Base-by-base conservation (phyloP, 2,797 vertebrate species). In the Mus spretus region DNA sequence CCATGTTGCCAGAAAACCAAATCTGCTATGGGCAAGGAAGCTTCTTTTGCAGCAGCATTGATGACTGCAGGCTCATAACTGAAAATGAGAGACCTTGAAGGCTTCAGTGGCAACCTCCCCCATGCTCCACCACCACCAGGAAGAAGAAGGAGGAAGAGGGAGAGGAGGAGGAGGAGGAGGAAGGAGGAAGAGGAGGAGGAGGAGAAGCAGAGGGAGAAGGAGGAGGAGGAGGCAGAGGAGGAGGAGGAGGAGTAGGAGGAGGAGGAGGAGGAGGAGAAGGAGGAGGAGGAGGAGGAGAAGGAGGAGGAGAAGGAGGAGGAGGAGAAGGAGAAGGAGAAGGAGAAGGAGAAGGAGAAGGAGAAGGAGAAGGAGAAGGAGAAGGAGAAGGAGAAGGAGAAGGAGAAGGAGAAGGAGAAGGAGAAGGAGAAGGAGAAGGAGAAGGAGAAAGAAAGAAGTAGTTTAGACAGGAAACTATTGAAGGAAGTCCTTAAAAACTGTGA, bases 331-430 rank as follows among this genome's bases (percentile, higher is more conserved):
- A 1, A 65, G 61, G 1, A 28, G 61, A 6, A 31, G 12, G 14
- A 28, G 13, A 65, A 19, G 17, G 1, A 24, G 59, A 20, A 24
- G 59, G 20, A 59, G 59, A 20, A 22, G 20, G 57, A 59, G 57
- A 6, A 59, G 19, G 57, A 7, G 19, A 6, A 59, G 57, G 6
- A 61, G 22, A 15, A 26, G 8, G 19, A 61, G 24, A 9, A 61
- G 24, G 9, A 61, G 5, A 7, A 61, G 8, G 1, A 10, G 59
- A 0, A 11, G 9, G 1, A 63, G 61, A 0, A 28, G 3, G 0
- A 65, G 61, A 0, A 28, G 61, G 2, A 31, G 12, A 6, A 28
- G 13, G 31, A 19, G 37, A 3, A 40, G 8, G 1, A 10, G 59
- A 0, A 11, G 9, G 1, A 63, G 61, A 3, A 63, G 61, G 2